Conservation (phyloP, 2,888 invertebrate genomes). For the Hecatera dysodea region DNA sequence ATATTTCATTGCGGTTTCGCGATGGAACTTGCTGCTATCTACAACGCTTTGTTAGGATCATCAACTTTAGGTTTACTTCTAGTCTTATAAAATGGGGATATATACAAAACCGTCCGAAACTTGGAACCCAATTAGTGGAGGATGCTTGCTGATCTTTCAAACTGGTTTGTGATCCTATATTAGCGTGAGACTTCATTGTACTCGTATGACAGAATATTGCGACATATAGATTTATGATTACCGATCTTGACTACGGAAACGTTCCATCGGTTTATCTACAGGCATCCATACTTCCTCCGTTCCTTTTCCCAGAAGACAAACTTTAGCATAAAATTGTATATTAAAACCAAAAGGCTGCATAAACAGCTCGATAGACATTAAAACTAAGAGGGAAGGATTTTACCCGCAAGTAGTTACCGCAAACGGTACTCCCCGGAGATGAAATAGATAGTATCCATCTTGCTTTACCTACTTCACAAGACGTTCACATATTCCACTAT, state of each 20-base stretch:
- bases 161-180: slow-evolving; percentile 16
- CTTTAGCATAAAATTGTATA: slow-evolving; percentile 59
- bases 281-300: slow-evolving; percentile 23
- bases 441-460: slow-evolving; percentile 64
- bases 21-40: background rate
- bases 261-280: slow-evolving; percentile 26
- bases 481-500: slow-evolving; percentile 59
- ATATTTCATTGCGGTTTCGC: slow-evolving; percentile 23
- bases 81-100: slow-evolving; percentile 14
- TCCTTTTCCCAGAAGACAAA: slow-evolving; percentile 37
- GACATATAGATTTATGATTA: background rate
- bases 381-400: slow-evolving; percentile 63
- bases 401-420: slow-evolving; percentile 56
- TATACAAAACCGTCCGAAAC: slow-evolving; percentile 6
- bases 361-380: slow-evolving; percentile 62
- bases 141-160: slow-evolving; percentile 20
- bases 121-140: slow-evolving; percentile 38
- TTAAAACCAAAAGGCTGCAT: slow-evolving; percentile 57
- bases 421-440: slow-evolving; percentile 63
- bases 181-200: background rate
- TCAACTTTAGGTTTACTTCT: slow-evolving; percentile 29
- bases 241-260: slow-evolving; percentile 8
- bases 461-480: slow-evolving; percentile 58
- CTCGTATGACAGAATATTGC: slow-evolving; percentile 3
- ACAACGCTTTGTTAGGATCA: slow-evolving; percentile 22